phyloP scores from a whole-genome alignment of 2,797 vertebrate species.

The Alectoris magna region DNA sequence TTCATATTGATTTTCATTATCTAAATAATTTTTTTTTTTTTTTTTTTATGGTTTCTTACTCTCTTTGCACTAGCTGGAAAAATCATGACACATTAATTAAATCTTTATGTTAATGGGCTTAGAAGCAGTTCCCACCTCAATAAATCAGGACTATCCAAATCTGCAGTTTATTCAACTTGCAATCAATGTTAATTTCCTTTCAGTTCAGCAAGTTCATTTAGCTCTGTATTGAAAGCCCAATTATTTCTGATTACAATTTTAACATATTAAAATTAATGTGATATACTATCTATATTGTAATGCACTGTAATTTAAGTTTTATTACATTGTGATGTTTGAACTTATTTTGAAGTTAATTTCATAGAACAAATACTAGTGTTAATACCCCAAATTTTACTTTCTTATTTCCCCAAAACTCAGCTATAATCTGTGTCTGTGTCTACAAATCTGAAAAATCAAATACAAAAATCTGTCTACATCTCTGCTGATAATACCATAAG shows the following conservation, averaged over 20 bases:
- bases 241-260: constrained; percentile 69
- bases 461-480: neutral
- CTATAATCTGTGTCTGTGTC: neutral
- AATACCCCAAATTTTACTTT: neutral
- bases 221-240: constrained; percentile 60
- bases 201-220: constrained; percentile 72
- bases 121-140: constrained; percentile 55
- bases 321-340: constrained; percentile 21
- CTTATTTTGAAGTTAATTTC: constrained; percentile 22
- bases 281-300: constrained; percentile 53
- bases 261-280: constrained; percentile 65
- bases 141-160: constrained; percentile 72
- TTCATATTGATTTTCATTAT: constrained; percentile 60
- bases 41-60: constrained; percentile 30
- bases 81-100: constrained; percentile 70
- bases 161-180: constrained; percentile 63
- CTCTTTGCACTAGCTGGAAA: constrained; percentile 48
- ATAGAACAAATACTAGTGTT: neutral
- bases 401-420: neutral
- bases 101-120: constrained; percentile 67
- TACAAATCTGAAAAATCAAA: neutral
- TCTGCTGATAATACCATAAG: neutral
- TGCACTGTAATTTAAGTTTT: constrained; percentile 44
- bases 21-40: constrained; percentile 40
- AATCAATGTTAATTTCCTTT: constrained; percentile 77